Conservation (phyloP, 2,797 vertebrate genomes). For the Aplochiton taeniatus region DNA sequence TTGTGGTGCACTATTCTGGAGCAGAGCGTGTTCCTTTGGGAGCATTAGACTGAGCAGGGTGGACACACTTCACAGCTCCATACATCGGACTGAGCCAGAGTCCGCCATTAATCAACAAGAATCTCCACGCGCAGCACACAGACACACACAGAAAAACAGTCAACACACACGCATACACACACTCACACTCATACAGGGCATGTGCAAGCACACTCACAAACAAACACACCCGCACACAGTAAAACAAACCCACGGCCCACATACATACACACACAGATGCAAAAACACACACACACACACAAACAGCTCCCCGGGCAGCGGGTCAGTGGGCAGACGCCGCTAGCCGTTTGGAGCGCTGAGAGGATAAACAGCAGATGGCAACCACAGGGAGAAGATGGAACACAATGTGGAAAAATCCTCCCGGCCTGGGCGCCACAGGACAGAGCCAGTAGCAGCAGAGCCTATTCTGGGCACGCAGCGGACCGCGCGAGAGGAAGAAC, state of each 20-base stretch:
- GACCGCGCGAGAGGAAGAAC: slow-evolving; percentile 44
- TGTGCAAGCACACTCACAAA: background rate
- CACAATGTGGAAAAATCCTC: slow-evolving; percentile 72
- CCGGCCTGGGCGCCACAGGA: slow-evolving; percentile 63
- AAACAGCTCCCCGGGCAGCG: slow-evolving; percentile 62
- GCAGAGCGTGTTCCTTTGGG: too few relatives aligned
- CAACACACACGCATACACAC: background rate
- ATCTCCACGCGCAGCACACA: background rate
- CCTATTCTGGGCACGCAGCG: slow-evolving; percentile 58
- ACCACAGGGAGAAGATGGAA: slow-evolving; percentile 75
- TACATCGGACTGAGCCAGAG: too few relatives aligned
- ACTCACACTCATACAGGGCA: background rate
- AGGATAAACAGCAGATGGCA: slow-evolving; percentile 81
- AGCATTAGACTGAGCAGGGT: too few relatives aligned
- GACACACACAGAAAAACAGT: background rate
- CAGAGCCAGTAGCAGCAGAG: slow-evolving; percentile 58
- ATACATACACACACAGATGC: slow-evolving; percentile 10
- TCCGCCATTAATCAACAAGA: too few relatives aligned
- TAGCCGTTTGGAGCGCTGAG: slow-evolving; percentile 64
- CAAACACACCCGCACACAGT: slow-evolving; percentile 18
- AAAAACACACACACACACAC: slow-evolving; percentile 22
- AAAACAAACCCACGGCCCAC: slow-evolving; percentile 27
- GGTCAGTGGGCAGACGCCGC: slow-evolving; percentile 69
- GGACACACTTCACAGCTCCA: too few relatives aligned
- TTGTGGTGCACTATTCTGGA: too few relatives aligned